phyloP scores from a whole-genome alignment of 2,797 vertebrate species.

The Margarornis squamiger region DNA sequence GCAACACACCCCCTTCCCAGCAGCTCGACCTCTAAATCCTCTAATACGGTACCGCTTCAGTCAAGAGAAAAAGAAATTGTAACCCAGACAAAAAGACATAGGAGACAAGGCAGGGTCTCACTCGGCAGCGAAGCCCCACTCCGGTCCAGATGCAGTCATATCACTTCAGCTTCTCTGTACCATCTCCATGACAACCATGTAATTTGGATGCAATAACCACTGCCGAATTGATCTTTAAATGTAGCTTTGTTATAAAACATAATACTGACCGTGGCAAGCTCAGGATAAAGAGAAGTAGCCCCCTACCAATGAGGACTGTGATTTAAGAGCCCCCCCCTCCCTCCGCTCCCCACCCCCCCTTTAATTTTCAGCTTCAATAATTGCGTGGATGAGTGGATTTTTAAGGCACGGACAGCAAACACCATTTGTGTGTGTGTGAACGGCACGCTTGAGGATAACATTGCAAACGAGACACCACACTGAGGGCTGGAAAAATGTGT shows the following conservation, averaged over 20 bases:
- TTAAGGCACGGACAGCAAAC: neutral
- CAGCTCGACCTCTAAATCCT: constrained; percentile 46
- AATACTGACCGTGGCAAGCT: neutral
- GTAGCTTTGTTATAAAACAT: constrained; percentile 83
- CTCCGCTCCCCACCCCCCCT: neutral
- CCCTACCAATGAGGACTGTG: neutral
- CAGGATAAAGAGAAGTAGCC: neutral
- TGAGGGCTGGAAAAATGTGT: constrained; percentile 30
- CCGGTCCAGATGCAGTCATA: constrained; percentile 83
- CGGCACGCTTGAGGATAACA: neutral
- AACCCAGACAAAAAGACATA: constrained; percentile 62
- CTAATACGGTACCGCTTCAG: neutral
- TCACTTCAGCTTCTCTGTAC: constrained; percentile 90
- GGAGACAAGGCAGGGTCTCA: constrained; percentile 46
- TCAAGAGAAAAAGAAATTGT: constrained; percentile 33
- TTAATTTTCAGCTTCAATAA: constrained; percentile 22
- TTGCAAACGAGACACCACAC: neutral
- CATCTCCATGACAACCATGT: constrained; percentile 99
- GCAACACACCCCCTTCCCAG: neutral
- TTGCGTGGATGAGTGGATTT: neutral
- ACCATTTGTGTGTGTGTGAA: neutral
- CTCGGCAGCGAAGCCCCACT: constrained; percentile 46
- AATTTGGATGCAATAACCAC: constrained; percentile 89
- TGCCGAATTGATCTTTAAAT: constrained; percentile 80
- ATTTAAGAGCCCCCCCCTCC: neutral